These are phyloP conservation scores for Lasioglossum malachurum DNA, from an alignment of 2,888 invertebrate genomes.

Conservation along the genomic window DNA sequence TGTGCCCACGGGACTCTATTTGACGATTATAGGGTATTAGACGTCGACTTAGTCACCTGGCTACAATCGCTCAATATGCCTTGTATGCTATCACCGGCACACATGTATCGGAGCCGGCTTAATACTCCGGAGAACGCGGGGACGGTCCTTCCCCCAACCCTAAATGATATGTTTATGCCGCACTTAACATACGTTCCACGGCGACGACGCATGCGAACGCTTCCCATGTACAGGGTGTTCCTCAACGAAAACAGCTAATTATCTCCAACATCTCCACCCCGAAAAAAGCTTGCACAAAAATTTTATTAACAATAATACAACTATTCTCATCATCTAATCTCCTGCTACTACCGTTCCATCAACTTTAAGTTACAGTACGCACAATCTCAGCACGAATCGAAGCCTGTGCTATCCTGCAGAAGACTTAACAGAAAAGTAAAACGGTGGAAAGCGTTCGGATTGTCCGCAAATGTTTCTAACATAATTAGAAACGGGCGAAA, in stretches of 20 bases:
- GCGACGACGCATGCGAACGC: constrained; percentile 19
- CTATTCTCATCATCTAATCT: neutral
- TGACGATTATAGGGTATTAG: constrained; percentile 44
- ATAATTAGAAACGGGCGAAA: neutral
- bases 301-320: neutral
- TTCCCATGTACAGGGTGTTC: constrained; percentile 16
- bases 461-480: neutral
- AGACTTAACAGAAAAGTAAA: neutral
- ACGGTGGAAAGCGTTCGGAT: neutral
- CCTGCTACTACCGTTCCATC: neutral
- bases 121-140: constrained; percentile 18
- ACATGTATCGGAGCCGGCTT: constrained; percentile 42
- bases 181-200: constrained; percentile 26
- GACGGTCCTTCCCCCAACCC: neutral
- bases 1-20: constrained; percentile 13
- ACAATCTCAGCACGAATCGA: neutral
- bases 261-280: neutral
- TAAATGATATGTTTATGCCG: constrained; percentile 60
- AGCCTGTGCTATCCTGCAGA: neutral
- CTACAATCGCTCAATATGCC: constrained; percentile 31
- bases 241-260: neutral
- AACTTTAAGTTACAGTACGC: neutral
- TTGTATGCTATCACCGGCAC: constrained; percentile 36
- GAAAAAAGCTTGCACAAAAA: neutral
- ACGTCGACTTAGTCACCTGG: constrained; percentile 29